A percentile compares a stretch with the other conserved stretches of the same genome.
Conservation (phyloP, 2,797 vertebrate genomes). For the Pelochelys cantorii region DNA sequence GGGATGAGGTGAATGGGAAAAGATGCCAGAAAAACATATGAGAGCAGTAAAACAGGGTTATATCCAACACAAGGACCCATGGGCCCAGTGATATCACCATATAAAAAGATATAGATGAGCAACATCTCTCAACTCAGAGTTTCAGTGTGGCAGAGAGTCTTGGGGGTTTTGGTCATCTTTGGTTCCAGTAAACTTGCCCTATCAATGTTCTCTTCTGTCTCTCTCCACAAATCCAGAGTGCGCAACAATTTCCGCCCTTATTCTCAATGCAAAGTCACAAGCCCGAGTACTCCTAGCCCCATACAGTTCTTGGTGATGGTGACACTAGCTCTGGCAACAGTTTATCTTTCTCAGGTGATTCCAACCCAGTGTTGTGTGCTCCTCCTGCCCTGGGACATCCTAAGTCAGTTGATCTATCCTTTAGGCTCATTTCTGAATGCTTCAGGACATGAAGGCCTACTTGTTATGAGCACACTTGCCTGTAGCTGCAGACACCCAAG, state of each 20-base stretch:
- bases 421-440: not conserved
- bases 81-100: too few species aligned
- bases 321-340: not conserved
- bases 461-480: not conserved
- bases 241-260: not conserved
- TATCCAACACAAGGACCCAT: too few species aligned
- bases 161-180: not conserved
- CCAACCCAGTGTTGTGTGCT: not conserved
- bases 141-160: too few species aligned
- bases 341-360: not conserved
- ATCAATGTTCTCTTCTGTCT: not conserved
- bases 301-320: not conserved
- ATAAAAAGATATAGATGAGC: too few species aligned
- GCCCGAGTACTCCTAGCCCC: not conserved
- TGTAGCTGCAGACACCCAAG: not conserved
- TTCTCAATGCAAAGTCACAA: not conserved
- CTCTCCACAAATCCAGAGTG: not conserved
- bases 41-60: too few species aligned
- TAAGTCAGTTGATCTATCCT: not conserved
- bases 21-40: too few species aligned
- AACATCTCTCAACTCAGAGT: too few species aligned
- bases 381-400: not conserved
- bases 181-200: not conserved
- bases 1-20: too few species aligned
- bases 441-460: not conserved